Conservation (phyloP, 2,888 invertebrate species). For the Saturnia japonica region DNA sequence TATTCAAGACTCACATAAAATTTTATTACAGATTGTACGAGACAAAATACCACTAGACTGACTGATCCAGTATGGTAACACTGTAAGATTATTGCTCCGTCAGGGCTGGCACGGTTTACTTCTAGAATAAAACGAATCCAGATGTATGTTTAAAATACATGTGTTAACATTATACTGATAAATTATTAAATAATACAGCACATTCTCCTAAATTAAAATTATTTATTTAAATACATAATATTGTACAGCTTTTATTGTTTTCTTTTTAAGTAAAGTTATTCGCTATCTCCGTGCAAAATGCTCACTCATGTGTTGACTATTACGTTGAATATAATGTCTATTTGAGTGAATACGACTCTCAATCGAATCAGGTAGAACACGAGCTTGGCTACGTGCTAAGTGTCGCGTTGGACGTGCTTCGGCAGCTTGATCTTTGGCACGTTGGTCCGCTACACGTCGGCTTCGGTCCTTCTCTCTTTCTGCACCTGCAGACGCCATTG, state of each 20-base stretch:
- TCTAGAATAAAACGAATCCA: not conserved
- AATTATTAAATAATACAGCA: constrained; percentile 20
- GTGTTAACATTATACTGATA: not conserved
- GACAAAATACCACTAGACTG: constrained; percentile 88
- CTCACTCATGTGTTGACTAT: constrained; percentile 89
- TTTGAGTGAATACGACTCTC: constrained; percentile 94
- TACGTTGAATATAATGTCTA: constrained; percentile 93
- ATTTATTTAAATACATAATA: constrained; percentile 27
- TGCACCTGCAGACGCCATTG: constrained; percentile 92
- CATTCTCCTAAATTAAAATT: constrained; percentile 34
- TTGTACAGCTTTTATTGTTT: constrained; percentile 20
- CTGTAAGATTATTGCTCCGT: not conserved
- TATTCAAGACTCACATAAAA: not conserved
- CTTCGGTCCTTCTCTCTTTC: constrained; percentile 86
- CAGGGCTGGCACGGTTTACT: not conserved
- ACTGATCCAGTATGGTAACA: not conserved
- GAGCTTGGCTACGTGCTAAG: constrained; percentile 81
- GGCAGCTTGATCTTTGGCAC: constrained; percentile 77
- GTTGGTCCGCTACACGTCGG: constrained; percentile 83
- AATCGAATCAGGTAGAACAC: constrained; percentile 85
- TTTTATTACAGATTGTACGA: constrained; percentile 85
- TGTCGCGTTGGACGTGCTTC: constrained; percentile 76
- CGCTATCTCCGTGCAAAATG: constrained; percentile 88
- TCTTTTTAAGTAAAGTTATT: not conserved
- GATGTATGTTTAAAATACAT: not conserved